Evolutionary conservation across 2,113 vertebrate genomes (phyloP).

Genomic region (Chaenocephalus aceratus): DNA sequence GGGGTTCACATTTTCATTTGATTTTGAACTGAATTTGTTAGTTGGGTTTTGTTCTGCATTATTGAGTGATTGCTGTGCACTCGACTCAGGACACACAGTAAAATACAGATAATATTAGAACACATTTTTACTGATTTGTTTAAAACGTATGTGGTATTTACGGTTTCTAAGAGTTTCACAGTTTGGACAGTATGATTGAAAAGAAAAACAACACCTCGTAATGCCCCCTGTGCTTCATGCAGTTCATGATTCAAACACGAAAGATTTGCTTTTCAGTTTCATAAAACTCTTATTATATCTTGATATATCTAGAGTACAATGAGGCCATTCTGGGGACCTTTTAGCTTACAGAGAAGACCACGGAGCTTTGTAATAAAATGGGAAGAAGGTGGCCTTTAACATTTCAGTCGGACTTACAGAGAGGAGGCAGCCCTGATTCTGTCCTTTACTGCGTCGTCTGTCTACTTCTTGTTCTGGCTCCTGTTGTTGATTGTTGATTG

Average conservation of each 20-base stretch:
- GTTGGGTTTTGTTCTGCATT: background rate
- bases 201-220: no score
- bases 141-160: no score
- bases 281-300: no score
- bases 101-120: background rate
- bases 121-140: no score
- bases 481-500: constrained; percentile 59
- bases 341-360: background rate
- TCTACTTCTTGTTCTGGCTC: constrained; percentile 28
- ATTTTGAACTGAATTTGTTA: no score
- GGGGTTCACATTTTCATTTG: no score
- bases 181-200: no score
- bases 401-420: background rate
- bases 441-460: background rate
- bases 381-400: background rate
- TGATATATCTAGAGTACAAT: background rate
- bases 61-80: background rate
- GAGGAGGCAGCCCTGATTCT: background rate
- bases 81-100: background rate
- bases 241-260: no score
- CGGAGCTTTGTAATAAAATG: background rate
- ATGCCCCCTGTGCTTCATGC: no score
- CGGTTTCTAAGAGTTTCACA: no score
- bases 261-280: no score
- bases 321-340: constrained; percentile 7